Percentiles rank a stretch among this genome's conserved stretches.
phyloP scores from a whole-genome alignment of 1,140 invertebrate species.

The Aricia agestis region DNA sequence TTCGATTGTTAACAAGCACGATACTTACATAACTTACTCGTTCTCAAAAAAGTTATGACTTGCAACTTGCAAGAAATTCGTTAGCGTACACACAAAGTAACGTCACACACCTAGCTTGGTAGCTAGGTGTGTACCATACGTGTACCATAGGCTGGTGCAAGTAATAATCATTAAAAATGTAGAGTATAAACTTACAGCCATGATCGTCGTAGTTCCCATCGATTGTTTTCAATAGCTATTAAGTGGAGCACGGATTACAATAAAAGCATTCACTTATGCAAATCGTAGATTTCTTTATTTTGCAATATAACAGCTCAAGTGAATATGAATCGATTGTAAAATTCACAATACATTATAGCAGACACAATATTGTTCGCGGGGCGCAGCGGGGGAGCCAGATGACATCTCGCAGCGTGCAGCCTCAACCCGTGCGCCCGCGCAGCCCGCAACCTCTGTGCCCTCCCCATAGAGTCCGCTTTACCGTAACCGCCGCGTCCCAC shows the following conservation, averaged over 20 bases:
- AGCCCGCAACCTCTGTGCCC: slow-evolving; percentile 26
- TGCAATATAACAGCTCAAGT: slow-evolving; percentile 38
- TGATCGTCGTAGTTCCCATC: not conserved
- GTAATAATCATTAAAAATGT: not conserved
- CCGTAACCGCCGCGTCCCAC: slow-evolving; percentile 16
- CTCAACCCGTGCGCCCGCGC: slow-evolving; percentile 43
- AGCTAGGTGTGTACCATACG: too few species aligned
- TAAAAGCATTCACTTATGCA: slow-evolving; percentile 1
- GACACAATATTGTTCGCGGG: slow-evolving; percentile 73
- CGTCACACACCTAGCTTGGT: too few species aligned
- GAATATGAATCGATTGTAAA: slow-evolving; percentile 73
- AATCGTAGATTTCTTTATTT: slow-evolving; percentile 17
- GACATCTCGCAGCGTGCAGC: slow-evolving; percentile 73
- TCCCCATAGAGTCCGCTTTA: slow-evolving; percentile 42
- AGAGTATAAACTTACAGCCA: too few species aligned
- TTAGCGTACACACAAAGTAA: too few species aligned
- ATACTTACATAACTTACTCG: not conserved
- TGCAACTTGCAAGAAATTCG: not conserved
- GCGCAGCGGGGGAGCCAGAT: slow-evolving; percentile 68
- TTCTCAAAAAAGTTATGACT: not conserved
- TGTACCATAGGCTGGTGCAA: not conserved
- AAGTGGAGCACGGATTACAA: not conserved
- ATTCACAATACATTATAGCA: slow-evolving; percentile 67
- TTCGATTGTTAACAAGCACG: not conserved
- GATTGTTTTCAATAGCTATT: not conserved